Conservation (phyloP, 2,797 vertebrate species). For the Brachyrhaphis roseni region DNA sequence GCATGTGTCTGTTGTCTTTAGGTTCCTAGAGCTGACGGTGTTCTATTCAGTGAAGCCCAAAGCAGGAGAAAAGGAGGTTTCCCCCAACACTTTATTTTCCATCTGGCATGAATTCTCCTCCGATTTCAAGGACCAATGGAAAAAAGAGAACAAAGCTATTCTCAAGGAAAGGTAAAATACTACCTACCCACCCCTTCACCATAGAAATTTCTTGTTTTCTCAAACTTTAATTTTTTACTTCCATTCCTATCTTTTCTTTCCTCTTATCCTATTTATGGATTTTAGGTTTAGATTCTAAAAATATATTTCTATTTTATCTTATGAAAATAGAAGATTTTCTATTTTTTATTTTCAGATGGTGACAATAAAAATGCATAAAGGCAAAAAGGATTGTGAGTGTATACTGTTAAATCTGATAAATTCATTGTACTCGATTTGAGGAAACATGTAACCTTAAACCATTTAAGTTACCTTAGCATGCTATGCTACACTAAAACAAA, state of each 20-base stretch:
- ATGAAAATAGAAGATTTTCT: background rate
- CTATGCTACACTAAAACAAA: too few species aligned
- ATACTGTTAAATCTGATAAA: too few species aligned
- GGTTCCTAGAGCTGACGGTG: slow-evolving; percentile 91
- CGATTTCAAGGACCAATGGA: slow-evolving; percentile 97
- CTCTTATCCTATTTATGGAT: background rate
- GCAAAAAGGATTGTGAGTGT: background rate
- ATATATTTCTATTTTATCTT: background rate
- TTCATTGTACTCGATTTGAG: too few species aligned
- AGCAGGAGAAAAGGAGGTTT: slow-evolving; percentile 94
- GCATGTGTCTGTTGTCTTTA: slow-evolving; percentile 28
- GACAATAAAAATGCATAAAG: background rate
- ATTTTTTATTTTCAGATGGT: background rate
- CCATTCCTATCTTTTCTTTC: background rate
- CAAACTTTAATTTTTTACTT: background rate
- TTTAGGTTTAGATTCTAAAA: background rate
- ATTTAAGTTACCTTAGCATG: too few species aligned
- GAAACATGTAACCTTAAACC: too few species aligned
- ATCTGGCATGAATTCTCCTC: slow-evolving; percentile 97
- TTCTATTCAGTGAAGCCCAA: slow-evolving; percentile 95
- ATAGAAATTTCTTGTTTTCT: background rate
- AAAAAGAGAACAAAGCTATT: slow-evolving; percentile 95
- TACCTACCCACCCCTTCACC: too few species aligned
- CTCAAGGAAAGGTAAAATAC: slow-evolving; percentile 90
- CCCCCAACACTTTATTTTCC: slow-evolving; percentile 91